Conservation (phyloP, 2,797 vertebrate genomes). For the Danionella dracula region DNA sequence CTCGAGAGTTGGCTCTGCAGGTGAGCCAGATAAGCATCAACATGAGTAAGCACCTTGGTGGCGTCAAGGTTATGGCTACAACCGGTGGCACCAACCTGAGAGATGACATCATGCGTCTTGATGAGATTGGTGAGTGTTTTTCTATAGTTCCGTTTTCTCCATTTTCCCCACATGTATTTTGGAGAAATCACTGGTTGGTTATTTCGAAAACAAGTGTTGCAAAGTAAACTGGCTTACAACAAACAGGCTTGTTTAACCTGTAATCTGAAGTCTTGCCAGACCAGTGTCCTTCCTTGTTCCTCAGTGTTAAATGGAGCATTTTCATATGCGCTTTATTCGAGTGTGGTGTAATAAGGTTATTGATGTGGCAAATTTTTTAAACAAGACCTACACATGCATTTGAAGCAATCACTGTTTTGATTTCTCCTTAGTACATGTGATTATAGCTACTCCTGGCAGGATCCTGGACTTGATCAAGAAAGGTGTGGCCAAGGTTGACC, state of each 20-base stretch:
- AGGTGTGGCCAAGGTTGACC: slow-evolving; percentile 74
- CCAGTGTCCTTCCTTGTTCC: neutral
- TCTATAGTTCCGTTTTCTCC: neutral
- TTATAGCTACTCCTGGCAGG: slow-evolving; percentile 78
- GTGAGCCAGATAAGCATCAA: slow-evolving; percentile 73
- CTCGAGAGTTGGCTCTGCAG: slow-evolving; percentile 70
- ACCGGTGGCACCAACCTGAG: slow-evolving; percentile 71
- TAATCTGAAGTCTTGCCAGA: neutral
- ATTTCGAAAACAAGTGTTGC: no score
- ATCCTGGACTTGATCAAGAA: slow-evolving; percentile 80
- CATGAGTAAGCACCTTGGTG: slow-evolving; percentile 67
- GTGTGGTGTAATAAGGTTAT: no score
- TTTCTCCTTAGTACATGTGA: slow-evolving; percentile 66
- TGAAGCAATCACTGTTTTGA: neutral
- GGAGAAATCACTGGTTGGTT: no score
- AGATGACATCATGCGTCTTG: slow-evolving; percentile 72
- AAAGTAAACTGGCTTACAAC: no score
- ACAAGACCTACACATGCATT: no score
- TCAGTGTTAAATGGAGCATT: neutral
- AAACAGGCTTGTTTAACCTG: no score
- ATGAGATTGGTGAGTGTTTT: slow-evolving; percentile 62
- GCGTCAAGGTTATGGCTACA: slow-evolving; percentile 71
- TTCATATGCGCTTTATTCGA: neutral
- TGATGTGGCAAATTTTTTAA: no score
- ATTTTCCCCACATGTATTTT: no score